Base-by-base conservation (phyloP, 2,888 invertebrate genomes). In the Nomada fucata region DNA sequence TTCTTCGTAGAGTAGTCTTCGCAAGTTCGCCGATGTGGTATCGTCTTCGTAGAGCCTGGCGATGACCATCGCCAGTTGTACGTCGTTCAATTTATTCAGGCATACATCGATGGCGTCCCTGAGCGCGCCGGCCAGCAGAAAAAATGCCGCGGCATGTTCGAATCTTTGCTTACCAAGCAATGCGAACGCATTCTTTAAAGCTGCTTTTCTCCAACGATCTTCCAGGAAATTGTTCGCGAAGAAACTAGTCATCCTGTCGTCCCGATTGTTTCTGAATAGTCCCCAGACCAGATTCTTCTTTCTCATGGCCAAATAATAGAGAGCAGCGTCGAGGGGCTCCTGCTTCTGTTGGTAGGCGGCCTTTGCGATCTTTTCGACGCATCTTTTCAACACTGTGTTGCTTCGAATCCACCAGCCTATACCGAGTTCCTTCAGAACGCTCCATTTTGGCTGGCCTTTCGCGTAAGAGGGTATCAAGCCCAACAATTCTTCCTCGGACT, bases 101-200 rank as follows among this genome's bases (percentile, higher is more conserved):
- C 98, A 96, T 36, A 98, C 97, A 95, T 99, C 99, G 73, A 99
- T 96, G 5, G 99, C 99, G 94, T 99, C 99, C 89, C 97, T 97
- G 47, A 99, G 94, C 50, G 98, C 97, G 29, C 98, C 98, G 29
- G 98, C 99, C 7, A 99, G 94, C 72, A 99, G 95, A 94, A 99
- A 99, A 95, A 99, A 99, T 0, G 99, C 99, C 0, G 99, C 99
- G 0, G 99, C 99, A 92, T 99, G 99, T 82, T 98, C 97, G 93
- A 99, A 99, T 68, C 99, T 94, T 94, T 99, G 99, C 92, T 98
- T 98, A 3, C 99, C 98, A 55, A 99, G 95, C 59, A 99, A 94
- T 2, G 98, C 98, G 92, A 98, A 99, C 0, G 99, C 99, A 94
- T 99, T 99, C 94, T 99, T 99, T 83, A 99, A 94, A 0, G 99